A percentile compares a stretch with the other conserved stretches of the same genome.
Evolutionary conservation across 2,797 vertebrate species (phyloP).

Genomic region (Paedocypris micromegethes): DNA sequence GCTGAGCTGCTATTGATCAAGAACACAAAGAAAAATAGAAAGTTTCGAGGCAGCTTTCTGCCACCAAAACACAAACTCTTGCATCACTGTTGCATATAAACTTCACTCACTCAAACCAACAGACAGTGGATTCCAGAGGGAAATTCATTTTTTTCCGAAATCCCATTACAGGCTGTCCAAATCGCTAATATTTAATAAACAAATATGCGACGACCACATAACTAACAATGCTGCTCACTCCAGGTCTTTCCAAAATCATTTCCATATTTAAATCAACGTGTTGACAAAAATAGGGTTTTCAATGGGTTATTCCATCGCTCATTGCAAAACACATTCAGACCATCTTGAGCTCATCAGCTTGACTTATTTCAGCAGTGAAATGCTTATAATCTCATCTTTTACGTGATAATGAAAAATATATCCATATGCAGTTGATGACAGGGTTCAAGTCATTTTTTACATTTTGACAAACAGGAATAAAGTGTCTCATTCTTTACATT

Average conservation of each 20-base stretch:
- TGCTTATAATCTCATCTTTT: not conserved
- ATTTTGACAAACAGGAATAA: too few species aligned
- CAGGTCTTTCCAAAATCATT: slow-evolving; percentile 25
- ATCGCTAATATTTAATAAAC: slow-evolving; percentile 28
- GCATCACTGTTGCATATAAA: slow-evolving; percentile 9
- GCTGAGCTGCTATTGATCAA: slow-evolving; percentile 18
- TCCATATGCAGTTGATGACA: too few species aligned
- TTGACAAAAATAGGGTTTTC: slow-evolving; percentile 4
- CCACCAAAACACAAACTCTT: slow-evolving; percentile 1
- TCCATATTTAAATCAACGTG: slow-evolving; percentile 26
- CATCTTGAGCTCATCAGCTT: slow-evolving; percentile 2
- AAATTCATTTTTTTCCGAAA: slow-evolving; percentile 26
- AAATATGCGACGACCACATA: slow-evolving; percentile 15
- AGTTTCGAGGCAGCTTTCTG: not conserved
- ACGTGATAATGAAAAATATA: too few species aligned
- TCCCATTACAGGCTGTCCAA: slow-evolving; percentile 29
- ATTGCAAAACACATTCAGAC: slow-evolving; percentile 12
- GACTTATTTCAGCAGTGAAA: slow-evolving; percentile 21
- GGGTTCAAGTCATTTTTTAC: too few species aligned
- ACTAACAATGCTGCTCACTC: slow-evolving; percentile 19
- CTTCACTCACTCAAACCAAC: not conserved
- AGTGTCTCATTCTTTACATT: too few species aligned
- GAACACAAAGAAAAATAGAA: slow-evolving; percentile 7
- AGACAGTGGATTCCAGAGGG: slow-evolving; percentile 8
- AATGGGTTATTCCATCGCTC: slow-evolving; percentile 19